A percentile compares a stretch with the other conserved stretches of the same genome.
These are phyloP conservation scores for Monodelphis domestica DNA, from an alignment of 2,797 vertebrate species.

Conservation along the genomic window DNA sequence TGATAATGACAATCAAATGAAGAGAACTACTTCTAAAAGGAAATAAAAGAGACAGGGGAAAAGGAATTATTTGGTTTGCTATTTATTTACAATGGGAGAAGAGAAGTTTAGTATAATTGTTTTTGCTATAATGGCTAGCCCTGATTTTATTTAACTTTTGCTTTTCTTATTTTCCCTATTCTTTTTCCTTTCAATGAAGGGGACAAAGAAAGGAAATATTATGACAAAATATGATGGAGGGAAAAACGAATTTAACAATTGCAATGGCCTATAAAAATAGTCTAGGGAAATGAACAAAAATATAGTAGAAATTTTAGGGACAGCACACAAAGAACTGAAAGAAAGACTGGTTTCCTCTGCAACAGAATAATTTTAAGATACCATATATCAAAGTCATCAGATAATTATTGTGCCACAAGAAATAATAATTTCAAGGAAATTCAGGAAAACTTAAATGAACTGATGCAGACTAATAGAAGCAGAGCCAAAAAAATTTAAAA, in stretches of 20 bases:
- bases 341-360: neutral
- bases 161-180: neutral
- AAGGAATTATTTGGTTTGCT: neutral
- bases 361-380: neutral
- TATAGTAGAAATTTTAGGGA: neutral
- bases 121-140: neutral
- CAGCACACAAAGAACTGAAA: neutral
- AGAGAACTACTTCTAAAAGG: neutral
- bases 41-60: neutral
- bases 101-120: neutral
- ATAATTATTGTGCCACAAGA: neutral
- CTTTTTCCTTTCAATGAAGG: neutral
- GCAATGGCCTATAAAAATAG: neutral
- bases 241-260: neutral
- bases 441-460: neutral
- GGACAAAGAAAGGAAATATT: neutral
- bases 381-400: neutral
- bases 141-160: neutral
- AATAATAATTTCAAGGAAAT: neutral
- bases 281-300: neutral
- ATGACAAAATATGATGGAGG: neutral
- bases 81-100: neutral
- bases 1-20: neutral
- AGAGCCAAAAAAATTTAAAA: neutral
- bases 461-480: neutral